Evolutionary conservation across 2,888 invertebrate species (phyloP).

Genomic region (Apotomis turbidana): DNA sequence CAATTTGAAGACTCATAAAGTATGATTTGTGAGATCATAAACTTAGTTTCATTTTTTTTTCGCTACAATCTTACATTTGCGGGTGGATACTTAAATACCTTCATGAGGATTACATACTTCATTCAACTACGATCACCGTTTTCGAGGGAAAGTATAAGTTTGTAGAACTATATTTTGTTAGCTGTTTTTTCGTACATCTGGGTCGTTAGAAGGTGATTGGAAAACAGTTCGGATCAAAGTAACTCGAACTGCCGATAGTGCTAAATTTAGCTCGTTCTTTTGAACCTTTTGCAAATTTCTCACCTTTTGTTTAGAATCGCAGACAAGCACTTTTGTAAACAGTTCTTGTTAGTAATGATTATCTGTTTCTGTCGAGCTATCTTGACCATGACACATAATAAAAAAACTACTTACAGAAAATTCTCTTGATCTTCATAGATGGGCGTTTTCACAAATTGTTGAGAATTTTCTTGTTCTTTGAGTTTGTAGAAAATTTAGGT

Average conservation of each 20-base stretch:
- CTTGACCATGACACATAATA: no score
- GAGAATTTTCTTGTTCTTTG: no score
- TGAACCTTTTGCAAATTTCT: slow-evolving; percentile 9
- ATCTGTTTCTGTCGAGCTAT: no score
- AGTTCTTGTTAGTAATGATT: not conserved
- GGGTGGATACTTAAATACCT: slow-evolving; percentile 1
- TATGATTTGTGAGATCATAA: slow-evolving; percentile 38
- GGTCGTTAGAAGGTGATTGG: slow-evolving; percentile 31
- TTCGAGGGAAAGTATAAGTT: slow-evolving; percentile 7
- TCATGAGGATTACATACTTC: not conserved
- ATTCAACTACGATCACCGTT: not conserved
- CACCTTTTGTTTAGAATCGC: not conserved
- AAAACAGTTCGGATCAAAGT: slow-evolving; percentile 35
- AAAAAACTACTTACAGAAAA: no score
- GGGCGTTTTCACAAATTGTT: no score
- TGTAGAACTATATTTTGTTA: slow-evolving; percentile 22
- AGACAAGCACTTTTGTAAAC: not conserved
- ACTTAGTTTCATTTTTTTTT: slow-evolving; percentile 24
- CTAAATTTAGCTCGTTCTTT: slow-evolving; percentile 28
- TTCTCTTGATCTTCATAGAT: no score
- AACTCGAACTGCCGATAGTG: slow-evolving; percentile 18
- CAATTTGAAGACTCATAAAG: slow-evolving; percentile 24
- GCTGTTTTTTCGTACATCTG: slow-evolving; percentile 29
- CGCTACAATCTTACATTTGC: slow-evolving; percentile 8
- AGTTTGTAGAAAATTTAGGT: no score